Conservation (phyloP, 2,797 vertebrate genomes). For the Anableps anableps region DNA sequence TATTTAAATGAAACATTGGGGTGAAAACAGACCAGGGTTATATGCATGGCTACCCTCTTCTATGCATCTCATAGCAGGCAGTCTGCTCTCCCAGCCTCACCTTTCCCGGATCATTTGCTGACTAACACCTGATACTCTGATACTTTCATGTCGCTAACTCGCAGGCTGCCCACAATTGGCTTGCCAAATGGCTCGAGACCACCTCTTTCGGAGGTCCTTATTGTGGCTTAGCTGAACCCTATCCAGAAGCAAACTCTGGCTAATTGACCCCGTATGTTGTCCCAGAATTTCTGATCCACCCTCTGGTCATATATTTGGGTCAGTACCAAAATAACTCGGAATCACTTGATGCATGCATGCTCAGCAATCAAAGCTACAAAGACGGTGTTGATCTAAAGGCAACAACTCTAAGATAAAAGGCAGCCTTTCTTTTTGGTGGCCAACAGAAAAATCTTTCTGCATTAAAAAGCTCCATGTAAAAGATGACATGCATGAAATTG, state of each 20-base stretch:
- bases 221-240: slow-evolving; percentile 78
- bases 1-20: slow-evolving; percentile 22
- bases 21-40: slow-evolving; percentile 33
- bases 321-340: slow-evolving; percentile 52
- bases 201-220: slow-evolving; percentile 77
- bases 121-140: slow-evolving; percentile 84
- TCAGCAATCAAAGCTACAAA: slow-evolving; percentile 64
- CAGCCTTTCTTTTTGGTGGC: slow-evolving; percentile 15
- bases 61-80: slow-evolving; percentile 52
- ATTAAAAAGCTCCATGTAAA: not conserved
- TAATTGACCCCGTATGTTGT: slow-evolving; percentile 84
- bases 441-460: not conserved
- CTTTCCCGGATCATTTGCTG: slow-evolving; percentile 81
- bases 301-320: slow-evolving; percentile 59
- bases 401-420: slow-evolving; percentile 44
- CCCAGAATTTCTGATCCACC: slow-evolving; percentile 70
- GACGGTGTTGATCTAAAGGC: slow-evolving; percentile 54
- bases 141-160: slow-evolving; percentile 77
- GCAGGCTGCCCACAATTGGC: slow-evolving; percentile 73
- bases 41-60: slow-evolving; percentile 38
- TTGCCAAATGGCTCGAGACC: slow-evolving; percentile 83
- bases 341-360: slow-evolving; percentile 44
- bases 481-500: slow-evolving; percentile 16
- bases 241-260: slow-evolving; percentile 77
- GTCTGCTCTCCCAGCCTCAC: slow-evolving; percentile 73